Percentiles rank a stretch among this genome's conserved stretches.
Evolutionary conservation across 2,888 invertebrate species (phyloP).

Genomic region (Drosophila tanythrix): DNA sequence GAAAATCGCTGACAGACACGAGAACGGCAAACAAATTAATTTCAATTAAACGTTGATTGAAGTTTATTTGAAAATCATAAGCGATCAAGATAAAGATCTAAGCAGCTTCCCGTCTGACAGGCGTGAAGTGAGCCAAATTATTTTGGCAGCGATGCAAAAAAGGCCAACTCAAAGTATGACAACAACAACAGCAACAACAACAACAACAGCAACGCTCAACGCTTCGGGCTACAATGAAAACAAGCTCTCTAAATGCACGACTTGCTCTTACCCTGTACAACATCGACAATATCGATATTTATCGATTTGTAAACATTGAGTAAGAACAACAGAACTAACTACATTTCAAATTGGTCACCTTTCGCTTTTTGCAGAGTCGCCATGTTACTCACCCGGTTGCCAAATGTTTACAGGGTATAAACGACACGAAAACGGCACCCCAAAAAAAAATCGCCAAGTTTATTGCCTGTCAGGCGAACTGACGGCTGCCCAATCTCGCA

Average conservation of each 20-base stretch:
- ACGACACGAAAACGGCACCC: conserved; percentile 25
- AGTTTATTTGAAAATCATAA: conserved; percentile 49
- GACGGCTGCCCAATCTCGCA: conserved; percentile 70
- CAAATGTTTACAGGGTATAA: conserved; percentile 4
- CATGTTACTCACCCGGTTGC: not conserved
- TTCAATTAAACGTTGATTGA: conserved; percentile 59
- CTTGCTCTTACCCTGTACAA: not conserved
- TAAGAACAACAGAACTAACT: not conserved
- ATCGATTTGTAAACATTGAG: not conserved
- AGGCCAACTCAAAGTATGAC: conserved; percentile 27
- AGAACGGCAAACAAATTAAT: conserved; percentile 46
- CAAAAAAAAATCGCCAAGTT: conserved; percentile 51
- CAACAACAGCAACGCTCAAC: conserved; percentile 19
- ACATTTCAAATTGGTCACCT: not conserved
- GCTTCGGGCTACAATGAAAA: conserved; percentile 50
- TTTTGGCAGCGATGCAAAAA: conserved; percentile 28
- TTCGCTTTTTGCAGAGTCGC: not conserved
- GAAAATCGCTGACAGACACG: conserved; percentile 18
- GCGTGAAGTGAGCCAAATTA: conserved; percentile 62
- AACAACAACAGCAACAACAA: conserved; percentile 7
- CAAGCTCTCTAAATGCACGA: not conserved
- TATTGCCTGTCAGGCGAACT: conserved; percentile 72
- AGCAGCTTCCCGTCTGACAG: conserved; percentile 52
- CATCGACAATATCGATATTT: not conserved
- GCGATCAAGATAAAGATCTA: conserved; percentile 41